Evolutionary conservation across 2,888 invertebrate species (phyloP).

Genomic region (Branchellion lobata): DNA sequence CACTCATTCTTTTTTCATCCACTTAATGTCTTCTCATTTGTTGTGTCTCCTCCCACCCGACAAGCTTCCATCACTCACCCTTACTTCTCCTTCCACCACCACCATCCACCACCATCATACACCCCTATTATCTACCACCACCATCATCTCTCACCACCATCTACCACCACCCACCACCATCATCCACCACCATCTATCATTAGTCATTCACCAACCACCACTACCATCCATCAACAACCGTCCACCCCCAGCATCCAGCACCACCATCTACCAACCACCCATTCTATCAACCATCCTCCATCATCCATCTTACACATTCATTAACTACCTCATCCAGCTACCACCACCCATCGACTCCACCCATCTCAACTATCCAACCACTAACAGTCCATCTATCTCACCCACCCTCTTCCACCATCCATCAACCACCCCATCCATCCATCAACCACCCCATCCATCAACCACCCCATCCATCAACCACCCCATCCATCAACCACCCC

Average conservation of each 20-base stretch:
- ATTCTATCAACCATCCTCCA: not conserved
- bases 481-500: too few relatives aligned
- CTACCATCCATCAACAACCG: not conserved
- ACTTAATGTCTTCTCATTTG: too few relatives aligned
- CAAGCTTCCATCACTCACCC: not conserved
- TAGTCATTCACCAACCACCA: not conserved
- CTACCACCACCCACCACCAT: not conserved
- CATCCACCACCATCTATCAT: not conserved
- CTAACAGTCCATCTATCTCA: too few relatives aligned
- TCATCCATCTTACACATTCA: not conserved
- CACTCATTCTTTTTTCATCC: too few relatives aligned
- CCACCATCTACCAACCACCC: not conserved
- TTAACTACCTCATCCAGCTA: not conserved
- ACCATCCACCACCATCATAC: not conserved
- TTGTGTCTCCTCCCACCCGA: too few relatives aligned
- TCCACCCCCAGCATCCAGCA: not conserved
- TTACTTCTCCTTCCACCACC: not conserved
- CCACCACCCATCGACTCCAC: too few relatives aligned
- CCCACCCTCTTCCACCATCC: too few relatives aligned
- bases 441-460: too few relatives aligned
- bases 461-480: too few relatives aligned
- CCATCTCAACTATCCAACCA: too few relatives aligned
- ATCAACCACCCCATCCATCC: too few relatives aligned
- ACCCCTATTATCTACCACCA: not conserved
- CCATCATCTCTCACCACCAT: not conserved